These are phyloP conservation scores for Diuraphis noxia DNA, from an alignment of 1,140 invertebrate species.

Conservation along the genomic window DNA sequence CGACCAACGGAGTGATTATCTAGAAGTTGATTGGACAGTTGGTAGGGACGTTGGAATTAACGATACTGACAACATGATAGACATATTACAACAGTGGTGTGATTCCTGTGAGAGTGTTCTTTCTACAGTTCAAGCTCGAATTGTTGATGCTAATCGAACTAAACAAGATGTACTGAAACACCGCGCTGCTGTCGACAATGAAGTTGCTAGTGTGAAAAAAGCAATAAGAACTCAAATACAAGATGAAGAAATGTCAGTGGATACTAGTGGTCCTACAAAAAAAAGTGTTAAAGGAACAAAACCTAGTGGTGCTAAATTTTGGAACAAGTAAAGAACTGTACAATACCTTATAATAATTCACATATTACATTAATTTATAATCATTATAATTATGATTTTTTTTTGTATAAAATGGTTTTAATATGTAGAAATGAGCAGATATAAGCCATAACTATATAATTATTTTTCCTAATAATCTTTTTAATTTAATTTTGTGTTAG, in stretches of 20 bases:
- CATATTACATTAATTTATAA: not conserved
- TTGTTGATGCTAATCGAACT: constrained; percentile 80
- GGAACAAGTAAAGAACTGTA: constrained; percentile 40
- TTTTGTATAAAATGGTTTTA: constrained; percentile 14
- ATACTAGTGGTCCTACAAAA: constrained; percentile 35
- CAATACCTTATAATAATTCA: not conserved
- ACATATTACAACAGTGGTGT: constrained; percentile 87
- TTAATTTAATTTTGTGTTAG: not conserved
- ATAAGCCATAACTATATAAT: not conserved
- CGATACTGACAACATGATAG: constrained; percentile 75
- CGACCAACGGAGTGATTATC: constrained; percentile 89
- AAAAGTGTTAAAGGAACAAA: not conserved
- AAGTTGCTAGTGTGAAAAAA: constrained; percentile 82
- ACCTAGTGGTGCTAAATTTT: constrained; percentile 19
- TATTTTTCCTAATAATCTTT: not conserved
- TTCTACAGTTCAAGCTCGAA: constrained; percentile 85
- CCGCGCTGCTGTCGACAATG: constrained; percentile 81
- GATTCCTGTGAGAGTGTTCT: constrained; percentile 87
- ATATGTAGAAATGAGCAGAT: not conserved
- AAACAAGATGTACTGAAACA: constrained; percentile 81
- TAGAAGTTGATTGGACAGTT: constrained; percentile 93
- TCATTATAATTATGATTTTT: not conserved
- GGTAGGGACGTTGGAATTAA: constrained; percentile 86
- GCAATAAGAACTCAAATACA: constrained; percentile 75
- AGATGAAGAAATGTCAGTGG: constrained; percentile 52